A percentile compares a stretch with the other conserved stretches of the same genome.
Conservation (phyloP, 35 echinoderm and acorn worm genomes). For the Acanthaster planci region DNA sequence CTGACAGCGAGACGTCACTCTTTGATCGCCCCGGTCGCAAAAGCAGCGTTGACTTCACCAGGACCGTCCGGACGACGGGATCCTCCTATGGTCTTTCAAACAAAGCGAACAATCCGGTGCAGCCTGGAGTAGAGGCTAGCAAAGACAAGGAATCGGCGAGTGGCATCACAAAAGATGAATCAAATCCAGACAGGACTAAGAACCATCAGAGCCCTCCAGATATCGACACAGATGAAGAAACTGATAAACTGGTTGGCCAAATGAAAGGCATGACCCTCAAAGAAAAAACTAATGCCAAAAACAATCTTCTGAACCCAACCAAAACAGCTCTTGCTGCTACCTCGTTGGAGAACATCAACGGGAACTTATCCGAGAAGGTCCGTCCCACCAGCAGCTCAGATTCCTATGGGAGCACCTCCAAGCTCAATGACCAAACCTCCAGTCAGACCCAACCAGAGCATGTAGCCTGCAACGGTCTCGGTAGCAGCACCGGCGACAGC, state of each 20-base stretch:
- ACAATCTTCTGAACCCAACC: not conserved
- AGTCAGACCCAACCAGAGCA: not conserved
- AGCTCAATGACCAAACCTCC: not conserved
- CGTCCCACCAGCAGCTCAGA: not conserved
- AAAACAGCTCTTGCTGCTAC: not conserved
- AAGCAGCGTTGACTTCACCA: constrained; percentile 5
- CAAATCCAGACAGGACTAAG: not conserved
- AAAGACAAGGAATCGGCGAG: not conserved
- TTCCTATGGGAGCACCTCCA: not conserved
- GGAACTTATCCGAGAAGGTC: not conserved
- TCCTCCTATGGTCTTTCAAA: constrained; percentile 12
- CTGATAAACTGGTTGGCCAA: not conserved
- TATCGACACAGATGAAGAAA: constrained; percentile 1
- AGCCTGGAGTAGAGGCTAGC: constrained; percentile 1
- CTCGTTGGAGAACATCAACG: constrained; percentile 3
- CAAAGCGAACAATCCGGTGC: not conserved
- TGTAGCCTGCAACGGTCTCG: not conserved
- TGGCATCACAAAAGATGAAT: not conserved
- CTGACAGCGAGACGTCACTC: constrained; percentile 92
- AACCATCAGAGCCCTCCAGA: not conserved
- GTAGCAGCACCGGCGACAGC: constrained; percentile 20
- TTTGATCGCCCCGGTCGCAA: constrained; percentile 55
- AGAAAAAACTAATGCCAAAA: no score
- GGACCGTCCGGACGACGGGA: constrained; percentile 1
- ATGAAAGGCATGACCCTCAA: not conserved